phyloP scores from a whole-genome alignment of 2,797 vertebrate genomes.

The Liasis olivaceus region DNA sequence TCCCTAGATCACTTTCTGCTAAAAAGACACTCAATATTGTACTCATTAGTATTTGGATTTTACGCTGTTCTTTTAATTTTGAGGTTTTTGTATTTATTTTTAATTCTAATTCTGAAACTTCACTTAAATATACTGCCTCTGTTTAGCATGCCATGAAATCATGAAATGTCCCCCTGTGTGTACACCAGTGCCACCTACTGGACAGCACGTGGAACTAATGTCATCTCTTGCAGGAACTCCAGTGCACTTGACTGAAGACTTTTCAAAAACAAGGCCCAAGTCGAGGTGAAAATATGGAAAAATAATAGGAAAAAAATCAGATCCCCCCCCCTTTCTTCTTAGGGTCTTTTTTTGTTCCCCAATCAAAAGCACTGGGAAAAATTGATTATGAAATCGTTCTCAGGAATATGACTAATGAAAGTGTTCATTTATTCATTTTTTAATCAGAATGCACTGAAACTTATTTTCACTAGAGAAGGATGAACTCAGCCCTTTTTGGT shows the following conservation, averaged over 20 bases:
- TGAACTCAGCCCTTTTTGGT: neutral
- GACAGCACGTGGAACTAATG: conserved; percentile 9
- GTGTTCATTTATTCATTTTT: neutral
- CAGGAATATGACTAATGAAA: neutral
- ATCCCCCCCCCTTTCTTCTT: neutral
- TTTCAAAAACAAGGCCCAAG: neutral
- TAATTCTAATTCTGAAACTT: conserved; percentile 7
- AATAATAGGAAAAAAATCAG: neutral
- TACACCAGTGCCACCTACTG: conserved; percentile 21
- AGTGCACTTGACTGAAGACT: too few relatives aligned
- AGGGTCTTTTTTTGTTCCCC: neutral
- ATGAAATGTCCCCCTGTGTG: neutral
- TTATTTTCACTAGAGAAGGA: neutral
- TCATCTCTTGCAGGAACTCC: too few relatives aligned
- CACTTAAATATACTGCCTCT: neutral
- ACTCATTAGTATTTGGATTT: neutral
- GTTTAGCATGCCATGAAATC: neutral
- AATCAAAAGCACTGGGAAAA: neutral
- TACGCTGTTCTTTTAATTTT: neutral
- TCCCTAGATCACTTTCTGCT: neutral
- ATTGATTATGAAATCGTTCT: neutral
- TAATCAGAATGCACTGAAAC: neutral
- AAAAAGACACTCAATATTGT: neutral
- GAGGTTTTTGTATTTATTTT: neutral
- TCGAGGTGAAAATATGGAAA: neutral